Evolutionary conservation across 2,113 vertebrate species (phyloP), one percentile per base, ranked within the genome.

Genomic region (Eclectus roratus): DNA sequence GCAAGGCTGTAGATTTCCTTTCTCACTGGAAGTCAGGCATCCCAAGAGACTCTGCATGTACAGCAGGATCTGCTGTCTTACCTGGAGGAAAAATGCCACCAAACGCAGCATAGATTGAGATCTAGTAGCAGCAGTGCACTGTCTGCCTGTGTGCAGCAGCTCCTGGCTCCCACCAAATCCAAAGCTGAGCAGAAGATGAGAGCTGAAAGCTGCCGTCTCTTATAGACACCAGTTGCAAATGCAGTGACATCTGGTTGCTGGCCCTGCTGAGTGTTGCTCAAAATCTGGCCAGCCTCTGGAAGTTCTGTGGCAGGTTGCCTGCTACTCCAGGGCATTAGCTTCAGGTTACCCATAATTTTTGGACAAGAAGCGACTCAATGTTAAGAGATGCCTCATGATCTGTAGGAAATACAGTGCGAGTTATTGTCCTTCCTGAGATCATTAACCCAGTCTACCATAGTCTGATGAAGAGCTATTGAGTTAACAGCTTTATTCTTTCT

Each of bases 141-240:
- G 0, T 25, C 25, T 47, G 31, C 20, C 21, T 19, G 5, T 35
- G 33, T 25, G 39, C 58, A 80, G 56, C 63, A 83, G 41, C 17
- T 77, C 23, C 47, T 46, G 68, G 33, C 28, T 82, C 31, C 53
- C 53, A 28, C 17, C 53, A 73, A 68, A 88, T 13, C 37, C 47
- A 72, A 83, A 70, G 10, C 39, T 46, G 44, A 83, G 72, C 47
- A 70, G 64, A 83, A 65, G 4, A 1, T 2, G 18, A n/a, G 28
- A 94, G 28, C 5, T 37, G 39, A 50, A 78, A 79, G 6, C 39
- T 79, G 31, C 19, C 27, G 8, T 43, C 21, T 68, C 70, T 71
- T 31, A 27, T 0, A 33, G 73, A 65, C 31, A 25, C 27, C 23
- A 41, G 6, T 2, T 0, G 0, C 35, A 74, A 93, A 71, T 11